Conservation (phyloP, 2,113 vertebrate genomes). For the Chiloscyllium plagiosum region DNA sequence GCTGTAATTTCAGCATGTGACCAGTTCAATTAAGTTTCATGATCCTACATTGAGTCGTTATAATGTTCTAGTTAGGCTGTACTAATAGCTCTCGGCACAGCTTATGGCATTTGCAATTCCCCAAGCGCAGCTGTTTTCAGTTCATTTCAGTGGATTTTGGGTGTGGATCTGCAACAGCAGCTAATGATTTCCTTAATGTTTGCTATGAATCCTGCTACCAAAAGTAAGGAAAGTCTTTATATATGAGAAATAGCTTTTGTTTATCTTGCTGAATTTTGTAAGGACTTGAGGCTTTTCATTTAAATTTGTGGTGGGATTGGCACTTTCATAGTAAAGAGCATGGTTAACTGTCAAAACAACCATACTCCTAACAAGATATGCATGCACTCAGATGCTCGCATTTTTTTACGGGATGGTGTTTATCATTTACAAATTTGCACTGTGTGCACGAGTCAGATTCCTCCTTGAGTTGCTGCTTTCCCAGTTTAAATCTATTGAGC, state of each 20-base stretch:
- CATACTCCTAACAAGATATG: not conserved
- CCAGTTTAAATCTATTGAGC: not conserved
- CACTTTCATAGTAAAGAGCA: conserved; percentile 26
- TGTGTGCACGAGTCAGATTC: not conserved
- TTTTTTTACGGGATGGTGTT: not conserved
- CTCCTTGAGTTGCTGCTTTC: not conserved
- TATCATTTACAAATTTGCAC: not conserved
- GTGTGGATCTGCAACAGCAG: not conserved
- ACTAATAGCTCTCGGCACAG: too few relatives aligned
- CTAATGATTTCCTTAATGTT: not conserved
- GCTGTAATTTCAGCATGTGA: not conserved
- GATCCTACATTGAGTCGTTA: not conserved
- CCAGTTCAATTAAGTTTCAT: not conserved
- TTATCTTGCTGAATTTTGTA: not conserved
- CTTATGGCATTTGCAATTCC: not conserved
- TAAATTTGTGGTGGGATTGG: not conserved
- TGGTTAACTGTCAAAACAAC: not conserved
- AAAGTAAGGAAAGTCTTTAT: not conserved
- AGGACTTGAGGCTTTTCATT: not conserved
- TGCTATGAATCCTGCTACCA: not conserved
- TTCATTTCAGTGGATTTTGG: conserved; percentile 3
- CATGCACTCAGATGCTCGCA: not conserved
- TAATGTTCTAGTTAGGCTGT: not conserved
- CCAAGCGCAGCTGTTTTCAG: not conserved
- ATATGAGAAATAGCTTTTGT: conserved; percentile 1